Percentiles rank a stretch among this genome's conserved stretches.
Evolutionary conservation across 2,113 vertebrate genomes (phyloP).

Genomic region (Fukomys damarensis): DNA sequence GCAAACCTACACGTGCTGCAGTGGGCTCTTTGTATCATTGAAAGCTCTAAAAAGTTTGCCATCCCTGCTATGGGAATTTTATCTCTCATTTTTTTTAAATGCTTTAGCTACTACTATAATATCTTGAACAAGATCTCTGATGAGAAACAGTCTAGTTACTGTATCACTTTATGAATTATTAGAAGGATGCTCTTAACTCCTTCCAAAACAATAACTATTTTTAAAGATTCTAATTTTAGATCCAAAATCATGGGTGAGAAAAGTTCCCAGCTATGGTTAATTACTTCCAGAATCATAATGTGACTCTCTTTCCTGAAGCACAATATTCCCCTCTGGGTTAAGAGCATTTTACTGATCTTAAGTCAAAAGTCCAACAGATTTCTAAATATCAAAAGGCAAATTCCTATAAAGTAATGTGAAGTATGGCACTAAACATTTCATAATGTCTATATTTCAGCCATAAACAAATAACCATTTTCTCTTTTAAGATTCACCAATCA

Average conservation of each 20-base stretch:
- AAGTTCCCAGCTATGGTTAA: background rate
- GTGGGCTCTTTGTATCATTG: background rate
- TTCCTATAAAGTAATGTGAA: background rate
- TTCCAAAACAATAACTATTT: background rate
- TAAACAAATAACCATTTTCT: background rate
- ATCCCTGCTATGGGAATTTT: background rate
- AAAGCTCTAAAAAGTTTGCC: background rate
- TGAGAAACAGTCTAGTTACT: background rate
- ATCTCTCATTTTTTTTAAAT: slow-evolving; percentile 36
- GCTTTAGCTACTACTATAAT: background rate
- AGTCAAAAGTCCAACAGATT: background rate
- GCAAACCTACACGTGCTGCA: background rate
- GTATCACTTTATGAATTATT: background rate
- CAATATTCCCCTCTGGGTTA: background rate
- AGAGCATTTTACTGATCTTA: background rate
- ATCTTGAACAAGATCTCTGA: background rate
- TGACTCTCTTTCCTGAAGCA: background rate
- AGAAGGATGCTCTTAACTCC: background rate
- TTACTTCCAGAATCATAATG: background rate
- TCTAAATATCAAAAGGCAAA: background rate
- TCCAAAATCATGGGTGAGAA: background rate
- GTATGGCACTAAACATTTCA: background rate
- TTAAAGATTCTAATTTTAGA: background rate
- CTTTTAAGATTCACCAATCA: background rate
- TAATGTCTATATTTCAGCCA: background rate